These are phyloP conservation scores for Alsophila aescularia DNA, from an alignment of 2,888 invertebrate species.

Conservation along the genomic window DNA sequence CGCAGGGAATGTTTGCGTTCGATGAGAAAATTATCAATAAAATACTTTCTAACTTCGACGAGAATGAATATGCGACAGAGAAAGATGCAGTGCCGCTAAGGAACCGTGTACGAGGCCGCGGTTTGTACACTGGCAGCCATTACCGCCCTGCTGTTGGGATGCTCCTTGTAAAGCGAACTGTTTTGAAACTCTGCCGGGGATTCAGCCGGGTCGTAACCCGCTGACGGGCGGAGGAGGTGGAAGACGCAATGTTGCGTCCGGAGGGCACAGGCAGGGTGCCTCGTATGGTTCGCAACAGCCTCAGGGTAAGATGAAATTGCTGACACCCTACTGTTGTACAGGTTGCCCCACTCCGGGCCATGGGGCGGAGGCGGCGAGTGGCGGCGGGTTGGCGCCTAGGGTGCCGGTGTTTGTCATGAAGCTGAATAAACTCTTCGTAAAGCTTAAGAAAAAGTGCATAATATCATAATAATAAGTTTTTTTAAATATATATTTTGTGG, in stretches of 20 bases:
- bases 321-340: constrained; percentile 65
- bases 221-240: constrained; percentile 43
- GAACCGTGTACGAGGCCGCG: constrained; percentile 66
- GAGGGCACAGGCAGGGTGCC: constrained; percentile 9
- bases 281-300: constrained; percentile 29
- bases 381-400: constrained; percentile 55
- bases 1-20: constrained; percentile 51
- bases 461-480: constrained; percentile 40
- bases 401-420: constrained; percentile 75
- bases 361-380: constrained; percentile 46
- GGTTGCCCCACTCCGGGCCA: constrained; percentile 63
- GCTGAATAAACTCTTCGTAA: constrained; percentile 52
- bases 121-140: constrained; percentile 72
- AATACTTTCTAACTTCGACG: constrained; percentile 58
- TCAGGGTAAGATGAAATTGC: constrained; percentile 51
- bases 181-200: constrained; percentile 64
- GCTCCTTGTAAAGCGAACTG: constrained; percentile 76
- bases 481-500: constrained; percentile 5
- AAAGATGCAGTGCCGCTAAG: constrained; percentile 45
- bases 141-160: constrained; percentile 73
- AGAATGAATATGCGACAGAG: constrained; percentile 48
- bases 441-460: constrained; percentile 70
- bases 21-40: constrained; percentile 58
- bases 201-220: constrained; percentile 62
- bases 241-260: constrained; percentile 12